phyloP scores from a whole-genome alignment of 2,888 invertebrate genomes.

The Metacarcinus magister region DNA sequence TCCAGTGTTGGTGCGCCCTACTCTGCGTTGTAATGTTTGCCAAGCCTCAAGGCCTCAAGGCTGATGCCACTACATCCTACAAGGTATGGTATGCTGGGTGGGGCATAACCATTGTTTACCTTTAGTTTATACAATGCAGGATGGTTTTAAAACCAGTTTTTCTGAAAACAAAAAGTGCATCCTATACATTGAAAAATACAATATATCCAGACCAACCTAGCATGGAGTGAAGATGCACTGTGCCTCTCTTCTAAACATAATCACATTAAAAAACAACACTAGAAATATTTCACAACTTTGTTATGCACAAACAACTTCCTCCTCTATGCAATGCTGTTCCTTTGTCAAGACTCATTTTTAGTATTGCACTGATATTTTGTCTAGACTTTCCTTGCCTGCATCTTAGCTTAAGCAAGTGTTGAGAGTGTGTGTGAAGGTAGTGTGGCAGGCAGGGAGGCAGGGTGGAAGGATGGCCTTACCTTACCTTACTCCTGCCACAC shows the following conservation, averaged over 20 bases:
- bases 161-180: no score
- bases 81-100: no score
- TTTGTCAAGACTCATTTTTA: not conserved
- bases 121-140: no score
- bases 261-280: not conserved
- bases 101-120: no score
- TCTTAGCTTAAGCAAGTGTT: constrained; percentile 11
- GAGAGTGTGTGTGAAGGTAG: not conserved
- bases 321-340: constrained; percentile 12
- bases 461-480: not conserved
- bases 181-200: no score
- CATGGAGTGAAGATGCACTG: not conserved
- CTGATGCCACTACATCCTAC: no score
- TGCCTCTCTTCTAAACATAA: not conserved
- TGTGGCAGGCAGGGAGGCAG: not conserved
- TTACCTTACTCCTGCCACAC: not conserved
- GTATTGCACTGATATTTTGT: constrained; percentile 4
- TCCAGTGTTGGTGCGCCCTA: no score
- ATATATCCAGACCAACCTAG: not conserved
- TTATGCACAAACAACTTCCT: not conserved
- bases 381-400: constrained; percentile 26
- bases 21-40: no score
- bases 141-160: no score
- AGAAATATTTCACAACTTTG: not conserved
- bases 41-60: no score